Percentiles rank a stretch among this genome's conserved stretches.
Conservation (phyloP, 2,888 invertebrate species). For the Caenorhabditis sp. region DNA sequence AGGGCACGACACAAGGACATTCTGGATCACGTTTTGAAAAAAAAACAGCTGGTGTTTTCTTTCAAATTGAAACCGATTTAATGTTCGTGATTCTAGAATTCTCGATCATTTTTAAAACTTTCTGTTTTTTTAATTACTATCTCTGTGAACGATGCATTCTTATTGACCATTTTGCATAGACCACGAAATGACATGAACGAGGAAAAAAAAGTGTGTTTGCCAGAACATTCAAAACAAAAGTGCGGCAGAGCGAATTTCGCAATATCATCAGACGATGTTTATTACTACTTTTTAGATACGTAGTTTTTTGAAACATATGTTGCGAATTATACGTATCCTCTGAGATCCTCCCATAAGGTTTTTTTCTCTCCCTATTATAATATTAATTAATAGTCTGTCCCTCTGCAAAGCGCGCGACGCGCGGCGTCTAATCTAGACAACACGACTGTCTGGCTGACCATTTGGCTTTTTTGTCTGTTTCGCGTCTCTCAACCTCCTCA, state of each 20-base stretch:
- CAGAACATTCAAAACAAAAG: constrained; percentile 26
- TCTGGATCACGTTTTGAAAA: no score
- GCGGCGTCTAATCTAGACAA: not conserved
- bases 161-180: no score
- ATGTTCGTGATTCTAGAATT: no score
- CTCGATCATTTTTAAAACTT: no score
- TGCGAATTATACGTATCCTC: not conserved
- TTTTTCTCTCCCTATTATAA: not conserved
- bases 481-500: not conserved
- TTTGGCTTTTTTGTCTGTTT: not conserved
- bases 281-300: not conserved
- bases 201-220: constrained; percentile 4
- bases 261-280: constrained; percentile 17
- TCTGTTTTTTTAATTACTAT: no score
- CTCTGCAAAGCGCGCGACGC: not conserved
- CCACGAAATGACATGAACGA: not conserved
- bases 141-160: no score
- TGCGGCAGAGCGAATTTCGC: constrained; percentile 29
- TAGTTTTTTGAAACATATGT: not conserved
- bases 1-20: no score
- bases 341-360: not conserved
- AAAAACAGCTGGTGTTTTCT: no score
- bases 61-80: no score
- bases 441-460: not conserved
- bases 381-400: no score